Conservation (phyloP, 2,888 invertebrate genomes). For the Elmis aenea region DNA sequence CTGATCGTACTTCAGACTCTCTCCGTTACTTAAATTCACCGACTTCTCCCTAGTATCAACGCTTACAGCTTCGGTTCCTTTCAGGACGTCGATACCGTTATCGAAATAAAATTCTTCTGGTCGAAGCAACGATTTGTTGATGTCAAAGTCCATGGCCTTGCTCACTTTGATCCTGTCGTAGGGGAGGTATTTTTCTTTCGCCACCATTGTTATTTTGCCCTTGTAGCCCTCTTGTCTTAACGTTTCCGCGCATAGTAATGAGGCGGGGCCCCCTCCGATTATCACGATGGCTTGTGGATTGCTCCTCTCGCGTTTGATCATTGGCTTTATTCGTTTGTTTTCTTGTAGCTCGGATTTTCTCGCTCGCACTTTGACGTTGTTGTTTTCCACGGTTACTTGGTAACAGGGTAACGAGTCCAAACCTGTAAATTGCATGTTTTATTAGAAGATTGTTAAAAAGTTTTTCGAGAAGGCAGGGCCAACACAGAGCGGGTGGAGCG, state of each 20-base stretch:
- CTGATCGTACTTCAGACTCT: conserved; percentile 63
- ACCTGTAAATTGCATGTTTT: too few relatives aligned
- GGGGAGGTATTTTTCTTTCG: conserved; percentile 75
- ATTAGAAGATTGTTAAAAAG: too few relatives aligned
- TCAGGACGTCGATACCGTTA: conserved; percentile 69
- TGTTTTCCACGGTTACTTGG: conserved; percentile 65
- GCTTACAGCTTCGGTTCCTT: conserved; percentile 62
- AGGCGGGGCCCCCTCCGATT: conserved; percentile 88
- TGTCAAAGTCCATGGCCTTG: conserved; percentile 68
- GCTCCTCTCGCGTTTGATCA: conserved; percentile 49
- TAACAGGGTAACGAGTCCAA: conserved; percentile 88
- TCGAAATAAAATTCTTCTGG: conserved; percentile 68
- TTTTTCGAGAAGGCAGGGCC: too few relatives aligned
- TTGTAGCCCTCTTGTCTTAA: conserved; percentile 85
- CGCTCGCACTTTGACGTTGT: conserved; percentile 68
- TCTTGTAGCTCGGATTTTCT: conserved; percentile 54
- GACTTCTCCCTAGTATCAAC: conserved; percentile 60
- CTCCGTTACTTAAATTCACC: conserved; percentile 64
- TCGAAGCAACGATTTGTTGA: conserved; percentile 68
- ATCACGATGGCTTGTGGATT: conserved; percentile 58
- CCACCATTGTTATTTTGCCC: conserved; percentile 75
- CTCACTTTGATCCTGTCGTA: conserved; percentile 92
- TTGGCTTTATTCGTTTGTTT: conserved; percentile 61
- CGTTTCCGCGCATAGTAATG: conserved; percentile 82
- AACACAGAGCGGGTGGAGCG: too few relatives aligned